These are phyloP conservation scores for Oreochromis grahami DNA, from an alignment of 2,797 vertebrate genomes.

Conservation along the genomic window DNA sequence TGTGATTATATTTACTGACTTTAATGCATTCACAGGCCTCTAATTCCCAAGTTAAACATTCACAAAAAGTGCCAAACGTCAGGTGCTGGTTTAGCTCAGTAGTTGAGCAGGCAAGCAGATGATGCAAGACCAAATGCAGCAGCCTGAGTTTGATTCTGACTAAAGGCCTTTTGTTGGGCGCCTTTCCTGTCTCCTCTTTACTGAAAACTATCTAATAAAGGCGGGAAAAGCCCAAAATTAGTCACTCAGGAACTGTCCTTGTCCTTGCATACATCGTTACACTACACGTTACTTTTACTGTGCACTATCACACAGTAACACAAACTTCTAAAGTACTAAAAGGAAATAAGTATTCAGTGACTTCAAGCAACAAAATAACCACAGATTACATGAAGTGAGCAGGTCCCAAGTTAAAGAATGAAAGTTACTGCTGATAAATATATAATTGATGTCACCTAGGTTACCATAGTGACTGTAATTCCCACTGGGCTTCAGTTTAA, in stretches of 20 bases:
- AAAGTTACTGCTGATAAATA: neutral
- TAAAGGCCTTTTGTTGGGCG: neutral
- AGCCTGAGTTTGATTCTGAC: neutral
- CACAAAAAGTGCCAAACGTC: neutral
- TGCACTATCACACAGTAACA: neutral
- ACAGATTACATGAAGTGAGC: neutral
- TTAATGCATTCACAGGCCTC: neutral
- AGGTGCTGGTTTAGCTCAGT: neutral
- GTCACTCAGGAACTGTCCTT: neutral
- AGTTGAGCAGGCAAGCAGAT: neutral
- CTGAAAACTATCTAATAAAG: neutral
- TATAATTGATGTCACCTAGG: neutral
- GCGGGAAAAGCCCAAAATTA: neutral
- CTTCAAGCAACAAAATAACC: neutral
- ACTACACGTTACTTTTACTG: neutral
- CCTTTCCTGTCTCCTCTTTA: neutral
- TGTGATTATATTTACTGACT: neutral
- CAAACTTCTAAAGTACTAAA: neutral
- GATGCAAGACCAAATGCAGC: neutral
- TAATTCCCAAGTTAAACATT: neutral
- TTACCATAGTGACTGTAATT: neutral
- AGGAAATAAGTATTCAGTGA: neutral
- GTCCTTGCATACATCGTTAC: neutral
- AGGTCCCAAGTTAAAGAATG: neutral
- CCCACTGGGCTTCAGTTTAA: neutral